Evolutionary conservation across 2,797 vertebrate species (phyloP).

Genomic region (Diplodus puntazzo): DNA sequence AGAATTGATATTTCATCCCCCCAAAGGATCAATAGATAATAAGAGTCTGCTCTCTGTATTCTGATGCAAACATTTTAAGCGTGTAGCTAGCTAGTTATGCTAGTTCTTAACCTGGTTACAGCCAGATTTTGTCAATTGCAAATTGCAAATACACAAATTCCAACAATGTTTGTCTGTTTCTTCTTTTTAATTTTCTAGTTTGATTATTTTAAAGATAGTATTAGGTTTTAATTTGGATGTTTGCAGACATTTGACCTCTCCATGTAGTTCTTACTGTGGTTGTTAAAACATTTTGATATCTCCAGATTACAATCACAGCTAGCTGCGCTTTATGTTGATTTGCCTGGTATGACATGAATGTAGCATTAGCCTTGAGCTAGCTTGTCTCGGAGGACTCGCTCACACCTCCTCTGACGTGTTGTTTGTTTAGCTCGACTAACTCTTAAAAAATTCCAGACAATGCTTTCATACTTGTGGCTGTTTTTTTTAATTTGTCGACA

Average conservation of each 20-base stretch:
- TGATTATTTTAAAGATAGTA: background rate
- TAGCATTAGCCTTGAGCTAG: background rate
- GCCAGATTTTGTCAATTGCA: background rate
- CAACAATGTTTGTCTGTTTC: too few relatives aligned
- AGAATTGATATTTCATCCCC: background rate
- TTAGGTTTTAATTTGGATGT: background rate
- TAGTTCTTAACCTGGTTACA: background rate
- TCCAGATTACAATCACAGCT: too few relatives aligned
- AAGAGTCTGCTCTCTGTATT: too few relatives aligned
- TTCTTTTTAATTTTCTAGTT: background rate
- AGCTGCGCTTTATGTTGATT: background rate
- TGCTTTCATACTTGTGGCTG: constrained; percentile 22
- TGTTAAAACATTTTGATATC: background rate
- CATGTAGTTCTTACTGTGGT: background rate
- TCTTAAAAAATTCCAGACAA: constrained; percentile 30
- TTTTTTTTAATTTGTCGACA: background rate
- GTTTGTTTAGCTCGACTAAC: background rate
- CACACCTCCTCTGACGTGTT: background rate
- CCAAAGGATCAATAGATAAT: too few relatives aligned
- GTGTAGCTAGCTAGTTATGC: too few relatives aligned
- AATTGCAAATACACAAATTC: background rate
- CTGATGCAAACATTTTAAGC: too few relatives aligned
- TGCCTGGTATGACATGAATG: background rate
- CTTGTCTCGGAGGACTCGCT: background rate
- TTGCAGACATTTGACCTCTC: background rate